phyloP scores from a whole-genome alignment of 2,797 vertebrate species.

The Champsocephalus gunnari region DNA sequence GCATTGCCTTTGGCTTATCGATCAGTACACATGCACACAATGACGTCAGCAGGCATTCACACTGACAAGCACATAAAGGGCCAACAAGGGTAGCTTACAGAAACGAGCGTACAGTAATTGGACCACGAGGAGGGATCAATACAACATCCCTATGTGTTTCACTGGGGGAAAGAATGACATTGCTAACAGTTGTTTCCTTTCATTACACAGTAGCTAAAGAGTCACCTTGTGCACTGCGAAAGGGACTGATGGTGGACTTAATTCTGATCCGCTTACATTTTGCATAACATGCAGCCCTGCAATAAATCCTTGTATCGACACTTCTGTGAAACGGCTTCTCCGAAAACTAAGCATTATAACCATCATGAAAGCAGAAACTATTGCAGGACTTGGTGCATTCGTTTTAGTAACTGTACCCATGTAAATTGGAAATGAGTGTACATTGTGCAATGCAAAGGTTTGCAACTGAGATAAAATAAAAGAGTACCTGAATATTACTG shows the following conservation, averaged over 20 bases:
- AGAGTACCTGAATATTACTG: background rate
- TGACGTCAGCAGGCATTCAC: conserved; percentile 62
- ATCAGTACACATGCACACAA: conserved; percentile 51
- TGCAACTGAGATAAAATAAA: background rate
- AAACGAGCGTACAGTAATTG: conserved; percentile 58
- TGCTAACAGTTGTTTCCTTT: conserved; percentile 37
- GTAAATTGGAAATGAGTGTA: background rate
- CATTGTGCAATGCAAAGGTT: background rate
- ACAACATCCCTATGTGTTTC: conserved; percentile 36
- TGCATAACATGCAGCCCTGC: background rate
- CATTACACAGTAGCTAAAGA: conserved; percentile 12
- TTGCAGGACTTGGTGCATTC: background rate
- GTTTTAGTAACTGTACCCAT: background rate
- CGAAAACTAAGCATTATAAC: background rate
- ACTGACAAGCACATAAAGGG: conserved; percentile 58
- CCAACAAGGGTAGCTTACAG: conserved; percentile 53
- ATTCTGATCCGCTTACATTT: background rate
- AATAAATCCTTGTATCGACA: background rate
- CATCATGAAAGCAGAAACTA: background rate
- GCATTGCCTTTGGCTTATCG: conserved; percentile 66
- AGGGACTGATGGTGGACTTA: background rate
- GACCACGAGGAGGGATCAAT: conserved; percentile 54
- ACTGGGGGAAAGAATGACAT: conserved; percentile 13
- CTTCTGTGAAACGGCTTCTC: background rate
- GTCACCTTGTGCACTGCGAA: conserved; percentile 36